Evolutionary conservation across 37 sponge, comb jelly and placozoan genomes (phyloP), one percentile per base, ranked within the genome.

Genomic region (Dysidea cf. avara): DNA sequence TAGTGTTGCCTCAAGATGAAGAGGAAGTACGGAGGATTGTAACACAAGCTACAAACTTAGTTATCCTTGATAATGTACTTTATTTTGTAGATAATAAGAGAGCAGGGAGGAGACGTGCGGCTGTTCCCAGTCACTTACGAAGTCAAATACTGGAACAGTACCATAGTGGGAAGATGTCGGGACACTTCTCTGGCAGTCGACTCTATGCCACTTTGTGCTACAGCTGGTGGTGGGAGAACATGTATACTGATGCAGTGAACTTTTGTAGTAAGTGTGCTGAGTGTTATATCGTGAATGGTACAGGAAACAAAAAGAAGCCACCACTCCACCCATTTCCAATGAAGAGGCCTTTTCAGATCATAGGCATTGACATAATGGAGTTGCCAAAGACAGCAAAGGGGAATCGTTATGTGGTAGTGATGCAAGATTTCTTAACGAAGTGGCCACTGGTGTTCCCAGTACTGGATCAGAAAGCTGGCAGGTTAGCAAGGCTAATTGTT

Each of bases 291-390:
- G 77, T 76, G 22, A 30, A 47, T 3, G 85, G 79, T 14, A 26
- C 53, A 37, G 73, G 81, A 32, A 50, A 53, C 22, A 29, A 51
- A 48, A 47, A 50, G 29, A 26, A 25, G 26, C 75, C 75, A 75
- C 66, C 75, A 22, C 75, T 81, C 20, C 40, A 51, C 7, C 60
- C 75, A 5, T 75, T 81, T 31, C 83, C 75, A 17, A 55, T 75
- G 1, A 30, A 47, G 39, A 2, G 83, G 24, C 66, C 66, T 25
- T 75, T 81, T 48, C 76, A 83, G 31, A 75, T 76, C 21, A 35
- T 76, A 24, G 83, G 83, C 21, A 68, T 83, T 7, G 83, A 83
- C 40, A 64, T 83, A 0, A 76, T 83, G 76, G 69, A 75, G 11
- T 25, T 67, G 12, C 75, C 80, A 21, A 12, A n/a, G 32, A 81